Conservation (phyloP, 30 jellyfish, hydroid and myxozoan genomes). For the Aurelia aurita region DNA sequence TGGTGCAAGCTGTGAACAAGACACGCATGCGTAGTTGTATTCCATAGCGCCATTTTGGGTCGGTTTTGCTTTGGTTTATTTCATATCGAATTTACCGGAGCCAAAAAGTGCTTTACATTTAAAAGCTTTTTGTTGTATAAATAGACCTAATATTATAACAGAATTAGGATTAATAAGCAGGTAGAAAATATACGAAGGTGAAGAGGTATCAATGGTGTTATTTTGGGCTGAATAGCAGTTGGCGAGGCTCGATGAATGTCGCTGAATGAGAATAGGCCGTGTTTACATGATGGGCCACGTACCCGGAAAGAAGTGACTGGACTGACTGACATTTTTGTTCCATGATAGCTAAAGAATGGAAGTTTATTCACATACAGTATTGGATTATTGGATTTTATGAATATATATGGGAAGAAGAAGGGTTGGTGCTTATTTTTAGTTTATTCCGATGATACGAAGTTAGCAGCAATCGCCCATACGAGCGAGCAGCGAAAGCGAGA, state of each 20-base stretch:
- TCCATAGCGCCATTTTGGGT: slow-evolving; percentile 73
- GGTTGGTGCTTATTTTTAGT: too few species aligned
- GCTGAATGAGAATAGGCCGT: slow-evolving; percentile 26
- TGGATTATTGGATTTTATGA: neutral
- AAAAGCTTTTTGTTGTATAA: too few species aligned
- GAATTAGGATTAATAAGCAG: too few species aligned
- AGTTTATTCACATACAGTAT: neutral
- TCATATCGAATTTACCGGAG: slow-evolving; percentile 45
- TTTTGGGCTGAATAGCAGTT: neutral
- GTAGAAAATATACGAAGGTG: neutral
- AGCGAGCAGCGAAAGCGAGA: too few species aligned
- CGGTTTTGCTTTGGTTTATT: slow-evolving; percentile 33
- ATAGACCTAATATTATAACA: too few species aligned
- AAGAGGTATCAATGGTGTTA: neutral
- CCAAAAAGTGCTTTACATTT: slow-evolving; percentile 9
- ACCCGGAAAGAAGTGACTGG: slow-evolving; percentile 78
- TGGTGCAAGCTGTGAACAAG: slow-evolving; percentile 29
- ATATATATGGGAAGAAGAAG: too few species aligned
- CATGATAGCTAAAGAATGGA: neutral
- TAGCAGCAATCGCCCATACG: too few species aligned
- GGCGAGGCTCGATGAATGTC: neutral
- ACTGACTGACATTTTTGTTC: neutral
- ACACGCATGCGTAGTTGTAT: slow-evolving; percentile 64
- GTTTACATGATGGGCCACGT: slow-evolving; percentile 59
- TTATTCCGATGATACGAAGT: too few species aligned